phyloP scores from a whole-genome alignment of 2,797 vertebrate genomes.

The Myotis vivesi region DNA sequence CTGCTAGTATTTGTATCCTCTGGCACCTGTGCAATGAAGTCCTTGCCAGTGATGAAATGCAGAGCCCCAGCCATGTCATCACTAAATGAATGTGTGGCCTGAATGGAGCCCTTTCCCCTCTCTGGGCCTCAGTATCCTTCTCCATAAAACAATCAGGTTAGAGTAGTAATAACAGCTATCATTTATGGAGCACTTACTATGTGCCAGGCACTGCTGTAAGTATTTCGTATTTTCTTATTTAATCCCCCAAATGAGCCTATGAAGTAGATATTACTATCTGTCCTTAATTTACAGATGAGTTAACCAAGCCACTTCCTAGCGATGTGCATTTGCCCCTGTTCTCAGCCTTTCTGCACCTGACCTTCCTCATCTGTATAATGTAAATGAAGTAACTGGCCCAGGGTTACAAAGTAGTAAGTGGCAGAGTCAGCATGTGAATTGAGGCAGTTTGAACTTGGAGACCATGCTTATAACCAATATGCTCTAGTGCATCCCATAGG shows the following conservation, averaged over 20 bases:
- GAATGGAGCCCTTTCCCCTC: neutral
- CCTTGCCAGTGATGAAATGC: conserved; percentile 14
- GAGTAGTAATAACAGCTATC: neutral
- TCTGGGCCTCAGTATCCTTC: neutral
- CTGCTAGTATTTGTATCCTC: neutral
- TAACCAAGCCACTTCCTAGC: neutral
- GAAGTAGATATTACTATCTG: neutral
- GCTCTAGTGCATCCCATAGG: neutral
- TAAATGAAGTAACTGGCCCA: neutral
- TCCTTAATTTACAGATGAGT: neutral
- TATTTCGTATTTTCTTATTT: neutral
- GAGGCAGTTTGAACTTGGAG: neutral
- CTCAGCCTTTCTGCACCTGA: neutral
- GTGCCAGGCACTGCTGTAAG: neutral
- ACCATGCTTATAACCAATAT: neutral
- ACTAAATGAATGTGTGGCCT: neutral
- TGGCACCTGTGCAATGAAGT: neutral
- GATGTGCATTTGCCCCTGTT: neutral
- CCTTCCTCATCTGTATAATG: conserved; percentile 24
- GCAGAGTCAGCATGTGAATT: neutral
- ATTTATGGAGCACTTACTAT: neutral
- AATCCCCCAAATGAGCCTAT: neutral
- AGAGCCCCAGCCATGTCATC: neutral
- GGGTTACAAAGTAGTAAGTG: conserved; percentile 15
- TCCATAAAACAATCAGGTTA: neutral